phyloP scores from a whole-genome alignment of 2,888 invertebrate species.

The Drosophila peninsularis region DNA sequence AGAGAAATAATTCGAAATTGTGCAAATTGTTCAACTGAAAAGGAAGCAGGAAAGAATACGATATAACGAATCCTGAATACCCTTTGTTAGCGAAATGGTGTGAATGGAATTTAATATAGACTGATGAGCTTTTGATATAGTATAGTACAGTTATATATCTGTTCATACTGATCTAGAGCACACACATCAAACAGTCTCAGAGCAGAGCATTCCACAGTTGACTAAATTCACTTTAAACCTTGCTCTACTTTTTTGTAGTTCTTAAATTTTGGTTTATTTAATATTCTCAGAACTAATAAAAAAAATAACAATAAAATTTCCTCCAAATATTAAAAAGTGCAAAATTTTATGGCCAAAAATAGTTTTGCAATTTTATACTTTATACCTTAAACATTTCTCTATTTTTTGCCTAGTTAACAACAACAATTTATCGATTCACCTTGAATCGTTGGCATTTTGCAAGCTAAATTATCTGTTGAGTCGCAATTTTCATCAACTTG shows the following conservation, averaged over 20 bases:
- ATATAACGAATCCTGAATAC: background rate
- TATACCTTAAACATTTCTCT: background rate
- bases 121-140: too few relatives aligned
- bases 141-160: too few relatives aligned
- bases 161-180: background rate
- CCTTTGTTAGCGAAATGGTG: background rate
- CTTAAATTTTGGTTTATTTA: background rate
- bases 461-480: background rate
- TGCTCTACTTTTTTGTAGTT: background rate
- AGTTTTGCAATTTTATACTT: background rate
- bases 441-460: slow-evolving; percentile 1
- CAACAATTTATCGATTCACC: slow-evolving; percentile 6
- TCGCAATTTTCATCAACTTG: background rate
- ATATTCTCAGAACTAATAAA: background rate
- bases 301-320: too few relatives aligned
- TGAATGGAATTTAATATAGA: too few relatives aligned
- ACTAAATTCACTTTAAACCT: background rate
- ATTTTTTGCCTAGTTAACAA: background rate
- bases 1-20: background rate
- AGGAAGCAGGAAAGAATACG: background rate
- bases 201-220: background rate
- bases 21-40: background rate
- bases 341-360: background rate
- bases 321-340: background rate
- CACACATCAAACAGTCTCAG: background rate